A percentile compares a stretch with the other conserved stretches of the same genome.
Conservation (phyloP, 2,113 vertebrate species). For the Cynoglossus semilaevis region DNA sequence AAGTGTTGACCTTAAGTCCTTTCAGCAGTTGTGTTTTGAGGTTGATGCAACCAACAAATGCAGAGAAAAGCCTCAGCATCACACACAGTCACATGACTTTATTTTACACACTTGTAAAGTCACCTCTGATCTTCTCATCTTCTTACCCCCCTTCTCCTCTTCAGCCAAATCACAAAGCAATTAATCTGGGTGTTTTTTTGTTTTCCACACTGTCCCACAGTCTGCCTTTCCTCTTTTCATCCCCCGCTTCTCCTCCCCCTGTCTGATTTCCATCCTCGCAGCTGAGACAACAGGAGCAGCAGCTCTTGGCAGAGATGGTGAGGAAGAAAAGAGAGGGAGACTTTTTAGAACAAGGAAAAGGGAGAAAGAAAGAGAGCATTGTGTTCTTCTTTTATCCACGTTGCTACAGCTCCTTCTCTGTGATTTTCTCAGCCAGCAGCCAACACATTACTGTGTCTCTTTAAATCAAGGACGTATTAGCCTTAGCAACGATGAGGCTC, state of each 20-base stretch:
- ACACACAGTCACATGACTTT: too few species aligned
- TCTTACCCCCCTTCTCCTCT: background rate
- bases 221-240: conserved; percentile 31
- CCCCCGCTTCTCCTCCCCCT: conserved; percentile 25
- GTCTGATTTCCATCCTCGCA: conserved; percentile 71
- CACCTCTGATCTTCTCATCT: conserved; percentile 6
- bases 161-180: conserved; percentile 9
- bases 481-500: conserved; percentile 59
- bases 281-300: conserved; percentile 71
- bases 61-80: too few species aligned
- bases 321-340: conserved; percentile 26
- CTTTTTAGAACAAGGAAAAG: conserved; percentile 63
- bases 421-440: conserved; percentile 58
- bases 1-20: too few species aligned
- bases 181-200: conserved; percentile 3
- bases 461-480: conserved; percentile 57
- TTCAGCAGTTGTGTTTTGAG: too few species aligned
- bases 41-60: too few species aligned
- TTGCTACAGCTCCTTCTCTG: conserved; percentile 55
- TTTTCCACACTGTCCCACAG: conserved; percentile 4
- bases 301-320: conserved; percentile 62
- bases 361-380: conserved; percentile 70
- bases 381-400: conserved; percentile 53
- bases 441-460: conserved; percentile 65
- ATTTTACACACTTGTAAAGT: background rate